phyloP scores from a whole-genome alignment of 1,140 invertebrate species.

The Drosophila repletoides region DNA sequence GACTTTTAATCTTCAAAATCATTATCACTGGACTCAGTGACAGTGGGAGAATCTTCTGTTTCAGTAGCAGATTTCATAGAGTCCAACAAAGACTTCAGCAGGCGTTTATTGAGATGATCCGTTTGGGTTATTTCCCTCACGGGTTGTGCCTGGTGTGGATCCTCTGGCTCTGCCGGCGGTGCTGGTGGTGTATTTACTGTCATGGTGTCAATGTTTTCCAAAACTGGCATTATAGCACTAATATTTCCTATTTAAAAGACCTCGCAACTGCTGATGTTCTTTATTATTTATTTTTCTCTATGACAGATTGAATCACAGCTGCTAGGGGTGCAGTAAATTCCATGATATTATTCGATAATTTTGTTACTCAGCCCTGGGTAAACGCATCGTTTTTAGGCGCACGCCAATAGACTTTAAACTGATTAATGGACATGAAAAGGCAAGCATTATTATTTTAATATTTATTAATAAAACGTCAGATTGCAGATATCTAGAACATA shows the following conservation, averaged over 20 bases:
- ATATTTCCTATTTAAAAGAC: conserved; percentile 7
- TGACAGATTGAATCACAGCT: conserved; percentile 30
- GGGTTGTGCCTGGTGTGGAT: conserved; percentile 35
- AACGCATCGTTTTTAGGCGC: no score
- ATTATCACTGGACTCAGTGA: conserved; percentile 40
- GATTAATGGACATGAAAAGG: no score
- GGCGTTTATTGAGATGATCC: conserved; percentile 68
- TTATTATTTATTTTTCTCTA: conserved; percentile 1
- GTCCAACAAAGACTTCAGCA: conserved; percentile 66
- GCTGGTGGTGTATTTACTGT: conserved; percentile 45
- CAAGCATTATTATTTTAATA: no score
- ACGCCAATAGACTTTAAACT: no score
- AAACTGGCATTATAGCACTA: conserved; percentile 41
- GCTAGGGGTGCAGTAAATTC: conserved; percentile 17
- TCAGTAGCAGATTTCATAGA: conserved; percentile 56
- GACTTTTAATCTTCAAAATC: conserved; percentile 63
- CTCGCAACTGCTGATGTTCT: not conserved
- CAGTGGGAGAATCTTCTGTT: not conserved
- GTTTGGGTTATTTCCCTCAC: conserved; percentile 73
- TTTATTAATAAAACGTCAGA: no score
- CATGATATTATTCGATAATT: no score
- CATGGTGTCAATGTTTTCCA: conserved; percentile 56
- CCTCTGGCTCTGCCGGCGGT: conserved; percentile 26
- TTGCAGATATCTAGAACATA: no score
- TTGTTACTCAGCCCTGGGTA: no score